phyloP scores from a whole-genome alignment of 1,140 invertebrate species.

The Brachionus manjavacas region DNA sequence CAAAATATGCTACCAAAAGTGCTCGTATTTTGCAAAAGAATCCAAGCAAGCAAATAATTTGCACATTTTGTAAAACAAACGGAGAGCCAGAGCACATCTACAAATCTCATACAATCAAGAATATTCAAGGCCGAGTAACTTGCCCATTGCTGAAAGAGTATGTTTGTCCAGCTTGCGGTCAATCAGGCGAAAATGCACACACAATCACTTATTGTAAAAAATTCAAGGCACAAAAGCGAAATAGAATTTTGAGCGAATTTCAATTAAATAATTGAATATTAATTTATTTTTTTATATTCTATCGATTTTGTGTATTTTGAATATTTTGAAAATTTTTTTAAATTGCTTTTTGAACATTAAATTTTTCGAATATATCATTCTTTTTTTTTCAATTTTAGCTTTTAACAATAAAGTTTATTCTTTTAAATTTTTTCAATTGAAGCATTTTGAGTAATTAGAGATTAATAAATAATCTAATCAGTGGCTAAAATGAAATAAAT shows the following conservation, averaged over 20 bases:
- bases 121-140: constrained; percentile 62
- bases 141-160: constrained; percentile 70
- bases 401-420: no score
- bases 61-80: constrained; percentile 72
- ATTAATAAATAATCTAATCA: no score
- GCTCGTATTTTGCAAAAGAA: neutral
- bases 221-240: constrained; percentile 58
- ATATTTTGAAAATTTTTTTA: no score
- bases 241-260: neutral
- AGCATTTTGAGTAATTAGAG: no score
- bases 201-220: constrained; percentile 58
- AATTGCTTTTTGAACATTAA: no score
- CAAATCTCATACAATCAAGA: constrained; percentile 64
- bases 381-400: no score
- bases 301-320: no score
- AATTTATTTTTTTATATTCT: no score
- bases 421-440: no score
- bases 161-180: constrained; percentile 62
- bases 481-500: no score
- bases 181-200: constrained; percentile 43
- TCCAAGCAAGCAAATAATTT: constrained; percentile 48
- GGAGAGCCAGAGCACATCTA: constrained; percentile 64
- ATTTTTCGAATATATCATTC: no score
- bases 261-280: no score
- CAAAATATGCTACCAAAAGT: neutral